A percentile compares a stretch with the other conserved stretches of the same genome.
These are phyloP conservation scores for Bombus affinis DNA, from an alignment of 1,140 invertebrate genomes.

Conservation along the genomic window DNA sequence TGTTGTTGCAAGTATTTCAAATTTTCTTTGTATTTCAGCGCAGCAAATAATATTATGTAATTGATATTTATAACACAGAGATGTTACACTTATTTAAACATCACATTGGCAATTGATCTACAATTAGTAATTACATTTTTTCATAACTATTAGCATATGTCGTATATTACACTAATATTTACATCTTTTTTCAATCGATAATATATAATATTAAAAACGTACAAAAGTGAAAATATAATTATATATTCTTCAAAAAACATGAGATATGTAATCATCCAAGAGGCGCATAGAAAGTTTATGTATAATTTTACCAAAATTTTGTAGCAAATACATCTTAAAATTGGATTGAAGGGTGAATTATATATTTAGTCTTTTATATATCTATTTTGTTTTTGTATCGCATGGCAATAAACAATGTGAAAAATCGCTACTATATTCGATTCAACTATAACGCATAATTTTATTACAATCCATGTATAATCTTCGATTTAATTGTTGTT, in stretches of 20 bases:
- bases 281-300: constrained; percentile 34
- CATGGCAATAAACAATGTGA: constrained; percentile 1
- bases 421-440: constrained; percentile 5
- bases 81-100: constrained; percentile 71
- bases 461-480: not conserved
- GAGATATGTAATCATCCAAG: constrained; percentile 52
- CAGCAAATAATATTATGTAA: constrained; percentile 38
- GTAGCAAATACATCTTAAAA: constrained; percentile 37
- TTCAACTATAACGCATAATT: constrained; percentile 10
- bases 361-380: constrained; percentile 20
- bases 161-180: constrained; percentile 74
- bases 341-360: constrained; percentile 8
- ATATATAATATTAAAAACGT: constrained; percentile 68
- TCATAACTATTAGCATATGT: constrained; percentile 43
- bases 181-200: constrained; percentile 64
- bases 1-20: constrained; percentile 28
- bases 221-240: constrained; percentile 68
- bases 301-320: constrained; percentile 26
- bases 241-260: constrained; percentile 39
- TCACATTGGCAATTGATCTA: constrained; percentile 73
- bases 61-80: constrained; percentile 55
- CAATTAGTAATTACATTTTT: constrained; percentile 63
- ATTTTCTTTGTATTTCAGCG: constrained; percentile 14
- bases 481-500: not conserved
- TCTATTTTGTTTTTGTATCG: constrained; percentile 20